phyloP scores from a whole-genome alignment of 2,888 invertebrate genomes.

The Sericinus montela region DNA sequence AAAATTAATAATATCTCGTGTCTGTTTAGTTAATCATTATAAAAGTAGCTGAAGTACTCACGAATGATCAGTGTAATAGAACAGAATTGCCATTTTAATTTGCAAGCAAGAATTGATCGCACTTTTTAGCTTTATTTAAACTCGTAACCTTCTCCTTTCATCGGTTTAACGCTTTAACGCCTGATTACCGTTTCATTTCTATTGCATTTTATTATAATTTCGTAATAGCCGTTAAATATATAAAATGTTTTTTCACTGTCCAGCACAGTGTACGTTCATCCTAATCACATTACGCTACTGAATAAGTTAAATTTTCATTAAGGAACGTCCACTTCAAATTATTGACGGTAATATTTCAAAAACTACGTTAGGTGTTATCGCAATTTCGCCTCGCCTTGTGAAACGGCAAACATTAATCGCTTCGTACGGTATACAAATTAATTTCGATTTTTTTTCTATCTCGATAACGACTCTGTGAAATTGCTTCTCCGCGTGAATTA shows the following conservation, averaged over 20 bases:
- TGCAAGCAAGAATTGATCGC: too few relatives aligned
- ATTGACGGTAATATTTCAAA: slow-evolving; percentile 18
- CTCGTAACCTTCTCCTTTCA: too few relatives aligned
- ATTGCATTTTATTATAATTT: too few relatives aligned
- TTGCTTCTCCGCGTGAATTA: slow-evolving; percentile 24
- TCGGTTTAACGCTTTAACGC: too few relatives aligned
- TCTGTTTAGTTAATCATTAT: too few relatives aligned
- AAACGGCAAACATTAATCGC: slow-evolving; percentile 31
- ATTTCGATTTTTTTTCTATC: slow-evolving; percentile 25
- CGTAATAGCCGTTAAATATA: too few relatives aligned
- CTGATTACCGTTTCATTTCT: too few relatives aligned
- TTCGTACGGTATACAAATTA: slow-evolving; percentile 28
- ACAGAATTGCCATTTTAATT: too few relatives aligned
- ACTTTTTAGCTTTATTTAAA: too few relatives aligned
- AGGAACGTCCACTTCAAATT: slow-evolving; percentile 5
- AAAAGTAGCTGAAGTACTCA: too few relatives aligned
- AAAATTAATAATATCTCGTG: too few relatives aligned
- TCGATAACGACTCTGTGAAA: slow-evolving; percentile 23
- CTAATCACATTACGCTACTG: background rate
- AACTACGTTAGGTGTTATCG: slow-evolving; percentile 17
- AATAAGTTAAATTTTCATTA: slow-evolving; percentile 4
- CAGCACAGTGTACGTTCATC: background rate
- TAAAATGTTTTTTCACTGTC: background rate
- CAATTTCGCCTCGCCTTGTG: background rate
- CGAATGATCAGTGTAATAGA: too few relatives aligned